These are phyloP conservation scores for Plusia festucae DNA, from an alignment of 2,888 invertebrate species.

Conservation along the genomic window DNA sequence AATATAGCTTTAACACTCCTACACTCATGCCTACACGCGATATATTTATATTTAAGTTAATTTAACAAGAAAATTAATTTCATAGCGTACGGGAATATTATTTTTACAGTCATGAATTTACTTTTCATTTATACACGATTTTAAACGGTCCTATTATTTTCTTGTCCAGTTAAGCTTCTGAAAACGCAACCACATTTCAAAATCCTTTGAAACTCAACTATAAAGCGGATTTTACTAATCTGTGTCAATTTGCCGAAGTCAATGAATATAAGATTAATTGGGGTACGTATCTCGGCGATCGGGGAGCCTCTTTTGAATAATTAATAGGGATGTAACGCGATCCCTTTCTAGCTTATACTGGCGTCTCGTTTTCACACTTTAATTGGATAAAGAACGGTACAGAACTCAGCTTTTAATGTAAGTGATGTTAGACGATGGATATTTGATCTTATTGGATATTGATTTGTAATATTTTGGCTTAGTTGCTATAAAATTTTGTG, in stretches of 20 bases:
- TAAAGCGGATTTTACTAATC: constrained; percentile 68
- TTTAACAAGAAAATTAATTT: background rate
- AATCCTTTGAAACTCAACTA: constrained; percentile 51
- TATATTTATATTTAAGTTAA: too few species aligned
- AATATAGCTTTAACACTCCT: too few species aligned
- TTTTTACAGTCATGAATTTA: background rate
- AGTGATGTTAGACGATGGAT: constrained; percentile 41
- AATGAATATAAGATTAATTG: constrained; percentile 75
- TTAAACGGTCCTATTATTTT: constrained; percentile 23
- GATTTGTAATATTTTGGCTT: constrained; percentile 29
- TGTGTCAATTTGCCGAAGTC: constrained; percentile 70
- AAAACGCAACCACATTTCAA: constrained; percentile 23
- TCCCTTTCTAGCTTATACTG: constrained; percentile 30
- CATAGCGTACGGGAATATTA: background rate
- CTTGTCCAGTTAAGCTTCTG: constrained; percentile 18
- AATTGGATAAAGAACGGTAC: constrained; percentile 54
- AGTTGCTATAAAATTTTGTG: background rate
- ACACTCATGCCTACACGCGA: too few species aligned
- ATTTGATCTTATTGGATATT: constrained; percentile 18
- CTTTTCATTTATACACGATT: constrained; percentile 11
- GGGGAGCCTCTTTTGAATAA: constrained; percentile 67
- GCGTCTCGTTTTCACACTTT: constrained; percentile 28
- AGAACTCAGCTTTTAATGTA: constrained; percentile 30
- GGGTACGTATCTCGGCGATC: constrained; percentile 65
- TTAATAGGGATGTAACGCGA: constrained; percentile 56